Percentiles rank a stretch among this genome's conserved stretches.
Evolutionary conservation across 1,140 invertebrate genomes (phyloP).

Genomic region (Uloborus diversus): DNA sequence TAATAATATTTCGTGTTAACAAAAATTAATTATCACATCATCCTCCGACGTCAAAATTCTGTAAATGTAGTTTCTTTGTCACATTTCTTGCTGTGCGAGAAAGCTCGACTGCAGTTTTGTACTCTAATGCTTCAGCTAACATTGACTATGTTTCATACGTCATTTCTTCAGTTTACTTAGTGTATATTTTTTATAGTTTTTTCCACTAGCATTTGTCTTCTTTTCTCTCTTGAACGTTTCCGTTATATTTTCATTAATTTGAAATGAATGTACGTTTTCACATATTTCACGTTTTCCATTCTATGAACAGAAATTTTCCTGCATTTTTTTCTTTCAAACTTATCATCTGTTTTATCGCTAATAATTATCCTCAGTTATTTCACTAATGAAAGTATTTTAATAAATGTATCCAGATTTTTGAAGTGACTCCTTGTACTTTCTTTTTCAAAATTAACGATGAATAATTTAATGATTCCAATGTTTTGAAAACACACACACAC

Average conservation of each 20-base stretch:
- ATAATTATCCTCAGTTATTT: too few species aligned
- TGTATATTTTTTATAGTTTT: neutral
- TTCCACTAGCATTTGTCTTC: neutral
- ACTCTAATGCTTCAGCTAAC: neutral
- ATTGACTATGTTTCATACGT: too few species aligned
- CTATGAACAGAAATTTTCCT: too few species aligned
- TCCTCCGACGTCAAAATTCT: neutral
- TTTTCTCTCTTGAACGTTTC: neutral
- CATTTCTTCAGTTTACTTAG: too few species aligned
- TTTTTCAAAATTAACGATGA: too few species aligned
- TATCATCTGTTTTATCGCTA: too few species aligned
- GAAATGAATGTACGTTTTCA: neutral
- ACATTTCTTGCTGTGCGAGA: neutral
- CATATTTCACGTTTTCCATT: neutral
- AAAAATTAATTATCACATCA: neutral
- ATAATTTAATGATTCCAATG: too few species aligned
- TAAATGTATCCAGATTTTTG: too few species aligned
- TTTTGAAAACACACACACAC: too few species aligned
- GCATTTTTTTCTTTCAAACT: too few species aligned
- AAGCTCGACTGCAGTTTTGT: neutral
- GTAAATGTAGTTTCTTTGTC: neutral
- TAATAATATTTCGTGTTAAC: neutral
- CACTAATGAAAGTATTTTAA: too few species aligned
- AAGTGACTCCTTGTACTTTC: too few species aligned
- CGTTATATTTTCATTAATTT: neutral